These are phyloP conservation scores for Chauna torquata DNA, from an alignment of 2,113 vertebrate species.

Conservation along the genomic window DNA sequence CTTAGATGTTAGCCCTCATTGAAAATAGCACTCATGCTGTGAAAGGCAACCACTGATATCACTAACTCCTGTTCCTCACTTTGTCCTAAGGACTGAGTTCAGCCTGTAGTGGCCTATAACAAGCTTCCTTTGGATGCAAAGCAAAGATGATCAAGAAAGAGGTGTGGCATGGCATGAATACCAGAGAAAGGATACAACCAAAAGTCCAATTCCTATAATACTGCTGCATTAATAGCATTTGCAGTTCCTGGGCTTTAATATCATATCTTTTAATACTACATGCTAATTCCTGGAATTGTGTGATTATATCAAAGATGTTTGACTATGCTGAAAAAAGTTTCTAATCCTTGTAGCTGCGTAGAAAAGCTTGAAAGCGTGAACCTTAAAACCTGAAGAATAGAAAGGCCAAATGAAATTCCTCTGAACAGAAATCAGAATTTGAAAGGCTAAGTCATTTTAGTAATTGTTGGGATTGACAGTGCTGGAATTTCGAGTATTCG, in stretches of 20 bases:
- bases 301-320: neutral
- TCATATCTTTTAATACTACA: neutral
- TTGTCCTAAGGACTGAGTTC: neutral
- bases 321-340: neutral
- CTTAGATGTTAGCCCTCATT: neutral
- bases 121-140: neutral
- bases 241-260: neutral
- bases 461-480: neutral
- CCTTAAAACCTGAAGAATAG: neutral
- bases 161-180: neutral
- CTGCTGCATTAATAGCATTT: neutral
- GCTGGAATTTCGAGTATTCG: neutral
- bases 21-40: neutral
- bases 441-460: neutral
- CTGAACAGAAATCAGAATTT: conserved; percentile 3
- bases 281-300: neutral
- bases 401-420: neutral
- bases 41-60: neutral
- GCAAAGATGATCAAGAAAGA: neutral
- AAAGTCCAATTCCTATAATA: neutral
- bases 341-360: neutral
- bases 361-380: neutral
- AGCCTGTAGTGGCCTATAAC: neutral
- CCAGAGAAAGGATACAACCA: neutral
- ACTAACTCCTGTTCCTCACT: neutral